Evolutionary conservation across 2,797 vertebrate genomes (phyloP).

Genomic region (Chiloscyllium punctatum): DNA sequence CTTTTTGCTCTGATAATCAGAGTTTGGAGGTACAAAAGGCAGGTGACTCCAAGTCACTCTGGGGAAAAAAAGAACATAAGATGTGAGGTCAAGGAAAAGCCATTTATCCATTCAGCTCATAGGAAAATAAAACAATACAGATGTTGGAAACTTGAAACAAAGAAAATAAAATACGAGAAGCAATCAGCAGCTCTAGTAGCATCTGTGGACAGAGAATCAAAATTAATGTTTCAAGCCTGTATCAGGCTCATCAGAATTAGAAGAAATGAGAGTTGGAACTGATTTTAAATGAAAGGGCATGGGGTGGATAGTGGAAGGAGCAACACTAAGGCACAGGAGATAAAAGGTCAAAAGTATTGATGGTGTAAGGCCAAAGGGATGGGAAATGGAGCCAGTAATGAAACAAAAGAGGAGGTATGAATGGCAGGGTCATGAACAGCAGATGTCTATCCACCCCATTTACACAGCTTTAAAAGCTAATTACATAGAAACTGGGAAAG

Average conservation of each 20-base stretch:
- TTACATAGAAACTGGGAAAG: not conserved
- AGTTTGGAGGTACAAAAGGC: not conserved
- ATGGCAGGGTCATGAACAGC: too few species aligned
- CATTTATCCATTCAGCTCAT: not conserved
- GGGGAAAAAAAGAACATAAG: not conserved
- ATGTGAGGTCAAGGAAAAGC: not conserved
- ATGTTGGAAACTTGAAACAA: not conserved
- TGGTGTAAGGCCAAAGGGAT: not conserved
- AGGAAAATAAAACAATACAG: not conserved
- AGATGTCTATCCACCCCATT: not conserved
- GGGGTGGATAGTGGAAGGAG: not conserved
- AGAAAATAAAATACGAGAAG: not conserved
- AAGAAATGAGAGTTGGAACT: not conserved
- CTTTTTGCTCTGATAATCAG: not conserved
- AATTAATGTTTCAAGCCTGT: not conserved
- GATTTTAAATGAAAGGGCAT: not conserved
- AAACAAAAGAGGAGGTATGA: not conserved
- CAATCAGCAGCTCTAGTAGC: not conserved
- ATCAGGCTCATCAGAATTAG: not conserved
- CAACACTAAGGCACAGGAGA: not conserved
- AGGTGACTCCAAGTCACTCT: not conserved
- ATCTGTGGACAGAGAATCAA: not conserved
- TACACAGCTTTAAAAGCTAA: not conserved
- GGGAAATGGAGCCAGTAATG: not conserved
- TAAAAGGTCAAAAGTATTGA: not conserved